Conservation (phyloP, 2,888 invertebrate genomes). For the Nudaria mundana region DNA sequence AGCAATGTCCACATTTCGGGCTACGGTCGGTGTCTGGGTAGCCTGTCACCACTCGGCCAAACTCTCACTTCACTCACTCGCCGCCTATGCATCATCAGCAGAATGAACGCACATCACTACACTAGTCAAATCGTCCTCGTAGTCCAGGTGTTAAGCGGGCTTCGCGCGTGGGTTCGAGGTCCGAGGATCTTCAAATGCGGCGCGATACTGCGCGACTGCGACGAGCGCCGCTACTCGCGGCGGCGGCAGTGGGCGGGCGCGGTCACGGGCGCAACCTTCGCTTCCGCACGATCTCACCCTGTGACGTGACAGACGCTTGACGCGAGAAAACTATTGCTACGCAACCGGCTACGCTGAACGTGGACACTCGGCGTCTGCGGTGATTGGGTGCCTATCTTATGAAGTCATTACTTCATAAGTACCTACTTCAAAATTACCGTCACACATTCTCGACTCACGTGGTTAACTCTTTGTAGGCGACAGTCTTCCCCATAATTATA, state of each 20-base stretch:
- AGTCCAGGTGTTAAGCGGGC: conserved; percentile 33
- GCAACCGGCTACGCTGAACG: conserved; percentile 44
- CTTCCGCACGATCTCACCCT: conserved; percentile 69
- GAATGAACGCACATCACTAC: conserved; percentile 64
- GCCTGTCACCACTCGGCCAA: conserved; percentile 57
- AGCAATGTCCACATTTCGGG: conserved; percentile 68
- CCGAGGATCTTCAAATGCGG: conserved; percentile 69
- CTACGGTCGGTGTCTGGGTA: conserved; percentile 56
- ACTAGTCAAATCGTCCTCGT: conserved; percentile 33
- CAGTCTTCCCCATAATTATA: conserved; percentile 29
- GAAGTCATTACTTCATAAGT: conserved; percentile 26
- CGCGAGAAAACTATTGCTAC: conserved; percentile 42
- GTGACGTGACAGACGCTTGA: conserved; percentile 46
- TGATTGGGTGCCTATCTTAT: conserved; percentile 29
- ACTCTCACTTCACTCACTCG: conserved; percentile 64
- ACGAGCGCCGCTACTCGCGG: conserved; percentile 49
- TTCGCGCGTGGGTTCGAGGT: conserved; percentile 46
- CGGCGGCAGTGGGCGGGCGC: conserved; percentile 62
- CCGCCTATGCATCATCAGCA: conserved; percentile 65
- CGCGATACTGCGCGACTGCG: conserved; percentile 63
- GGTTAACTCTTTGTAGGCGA: conserved; percentile 15
- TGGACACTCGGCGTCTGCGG: conserved; percentile 36
- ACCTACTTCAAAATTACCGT: conserved; percentile 19
- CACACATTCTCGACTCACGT: conserved; percentile 27
- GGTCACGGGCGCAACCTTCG: conserved; percentile 80